A percentile compares a stretch with the other conserved stretches of the same genome.
phyloP scores from a whole-genome alignment of 2,113 vertebrate species.

The Carassius auratus region DNA sequence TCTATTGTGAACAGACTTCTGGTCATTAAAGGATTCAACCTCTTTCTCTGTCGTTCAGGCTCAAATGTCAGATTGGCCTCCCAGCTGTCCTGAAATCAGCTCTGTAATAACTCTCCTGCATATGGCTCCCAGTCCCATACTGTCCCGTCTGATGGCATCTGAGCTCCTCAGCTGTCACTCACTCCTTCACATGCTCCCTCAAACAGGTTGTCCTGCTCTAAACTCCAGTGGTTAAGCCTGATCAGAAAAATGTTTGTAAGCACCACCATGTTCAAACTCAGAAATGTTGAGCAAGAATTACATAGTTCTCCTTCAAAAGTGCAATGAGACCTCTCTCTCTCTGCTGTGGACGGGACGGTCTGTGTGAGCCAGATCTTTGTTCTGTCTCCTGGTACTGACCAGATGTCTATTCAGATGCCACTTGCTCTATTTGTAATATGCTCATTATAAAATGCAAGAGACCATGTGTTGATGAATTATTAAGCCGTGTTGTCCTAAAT shows the following conservation, averaged over 20 bases:
- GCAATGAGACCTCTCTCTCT: background rate
- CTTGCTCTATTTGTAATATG: constrained; percentile 51
- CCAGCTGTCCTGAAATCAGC: constrained; percentile 33
- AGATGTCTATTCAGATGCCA: constrained; percentile 64
- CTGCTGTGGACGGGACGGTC: background rate
- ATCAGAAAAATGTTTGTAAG: too few species aligned
- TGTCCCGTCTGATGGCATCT: constrained; percentile 8
- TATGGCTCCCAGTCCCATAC: constrained; percentile 10
- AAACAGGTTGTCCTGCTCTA: too few species aligned
- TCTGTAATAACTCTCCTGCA: constrained; percentile 27
- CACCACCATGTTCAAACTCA: too few species aligned
- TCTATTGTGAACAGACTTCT: constrained; percentile 20
- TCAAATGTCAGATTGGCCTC: constrained; percentile 24
- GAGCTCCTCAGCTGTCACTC: constrained; percentile 1
- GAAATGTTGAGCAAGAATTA: too few species aligned
- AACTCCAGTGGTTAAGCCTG: too few species aligned
- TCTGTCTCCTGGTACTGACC: constrained; percentile 46
- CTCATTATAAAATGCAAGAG: constrained; percentile 56
- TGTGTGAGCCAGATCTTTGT: constrained; percentile 18
- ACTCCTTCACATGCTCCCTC: background rate
- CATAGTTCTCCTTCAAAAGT: too few species aligned
- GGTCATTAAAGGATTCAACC: constrained; percentile 27
- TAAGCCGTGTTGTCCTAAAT: constrained; percentile 50
- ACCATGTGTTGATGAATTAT: constrained; percentile 66
- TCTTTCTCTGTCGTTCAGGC: background rate